phyloP scores from a whole-genome alignment of 2,113 vertebrate species.

The Apteryx owenii region DNA sequence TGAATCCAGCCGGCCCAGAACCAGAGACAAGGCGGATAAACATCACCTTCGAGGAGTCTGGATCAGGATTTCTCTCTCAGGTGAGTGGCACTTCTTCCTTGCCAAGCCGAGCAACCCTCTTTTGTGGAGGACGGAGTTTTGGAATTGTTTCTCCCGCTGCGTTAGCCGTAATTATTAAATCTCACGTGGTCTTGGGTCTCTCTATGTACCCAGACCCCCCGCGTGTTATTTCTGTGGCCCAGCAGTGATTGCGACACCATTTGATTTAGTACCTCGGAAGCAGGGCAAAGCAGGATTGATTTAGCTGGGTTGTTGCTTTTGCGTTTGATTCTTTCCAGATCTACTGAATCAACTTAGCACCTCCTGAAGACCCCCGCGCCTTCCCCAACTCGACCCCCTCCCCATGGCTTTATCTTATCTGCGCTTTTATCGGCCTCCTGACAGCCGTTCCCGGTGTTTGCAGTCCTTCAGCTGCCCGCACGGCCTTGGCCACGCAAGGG shows the following conservation, averaged over 20 bases:
- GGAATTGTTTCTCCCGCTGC: neutral
- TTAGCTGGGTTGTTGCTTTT: rapidly evolving
- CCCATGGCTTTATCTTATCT: rapidly evolving
- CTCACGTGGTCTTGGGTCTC: rapidly evolving
- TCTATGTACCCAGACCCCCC: no score
- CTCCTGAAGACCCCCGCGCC: rapidly evolving
- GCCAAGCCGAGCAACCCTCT: neutral
- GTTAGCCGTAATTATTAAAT: neutral
- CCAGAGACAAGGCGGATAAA: neutral
- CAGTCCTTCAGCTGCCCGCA: neutral
- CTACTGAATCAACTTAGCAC: neutral
- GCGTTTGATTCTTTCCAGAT: neutral
- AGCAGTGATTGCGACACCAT: rapidly evolving
- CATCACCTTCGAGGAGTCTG: rapidly evolving
- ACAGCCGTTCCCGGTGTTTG: neutral
- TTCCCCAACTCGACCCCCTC: neutral
- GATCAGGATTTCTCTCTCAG: neutral
- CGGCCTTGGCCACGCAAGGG: rapidly evolving
- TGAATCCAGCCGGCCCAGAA: neutral
- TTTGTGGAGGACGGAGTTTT: rapidly evolving
- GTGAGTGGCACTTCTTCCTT: rapidly evolving
- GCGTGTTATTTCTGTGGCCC: rapidly evolving
- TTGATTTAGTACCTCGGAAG: rapidly evolving
- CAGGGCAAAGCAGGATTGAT: neutral
- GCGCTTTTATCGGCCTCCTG: rapidly evolving